A percentile compares a stretch with the other conserved stretches of the same genome.
Conservation (phyloP, 2,888 invertebrate genomes). For the Gandaritis pyraliata region DNA sequence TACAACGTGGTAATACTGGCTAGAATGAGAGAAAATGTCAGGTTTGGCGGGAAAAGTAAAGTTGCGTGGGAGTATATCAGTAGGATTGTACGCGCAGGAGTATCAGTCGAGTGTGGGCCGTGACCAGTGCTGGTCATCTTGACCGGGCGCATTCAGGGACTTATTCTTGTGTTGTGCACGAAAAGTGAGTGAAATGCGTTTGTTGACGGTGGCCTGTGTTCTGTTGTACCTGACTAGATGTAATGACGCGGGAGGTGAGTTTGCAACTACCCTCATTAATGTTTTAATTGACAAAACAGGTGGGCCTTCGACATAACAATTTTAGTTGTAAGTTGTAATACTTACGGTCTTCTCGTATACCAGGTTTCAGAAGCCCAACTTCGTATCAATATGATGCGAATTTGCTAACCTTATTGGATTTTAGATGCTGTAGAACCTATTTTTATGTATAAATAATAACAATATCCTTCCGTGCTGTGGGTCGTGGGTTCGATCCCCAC, state of each 20-base stretch:
- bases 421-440: no score
- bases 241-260: slow-evolving; percentile 68
- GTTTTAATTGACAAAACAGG: neutral
- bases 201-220: slow-evolving; percentile 63
- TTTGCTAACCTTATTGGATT: no score
- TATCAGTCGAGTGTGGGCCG: slow-evolving; percentile 64
- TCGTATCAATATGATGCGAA: no score
- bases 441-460: no score
- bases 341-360: no score
- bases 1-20: slow-evolving; percentile 35
- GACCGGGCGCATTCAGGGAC: slow-evolving; percentile 33
- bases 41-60: slow-evolving; percentile 54
- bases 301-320: neutral
- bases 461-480: no score
- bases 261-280: slow-evolving; percentile 25
- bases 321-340: no score
- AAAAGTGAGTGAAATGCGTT: slow-evolving; percentile 74
- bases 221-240: slow-evolving; percentile 62
- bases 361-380: no score
- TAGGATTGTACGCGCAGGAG: slow-evolving; percentile 55
- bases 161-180: slow-evolving; percentile 62
- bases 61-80: slow-evolving; percentile 64
- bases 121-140: slow-evolving; percentile 56
- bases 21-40: slow-evolving; percentile 48
- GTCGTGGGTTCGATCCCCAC: no score